Evolutionary conservation across 2,113 vertebrate genomes (phyloP).

Genomic region (Ameiurus melas): DNA sequence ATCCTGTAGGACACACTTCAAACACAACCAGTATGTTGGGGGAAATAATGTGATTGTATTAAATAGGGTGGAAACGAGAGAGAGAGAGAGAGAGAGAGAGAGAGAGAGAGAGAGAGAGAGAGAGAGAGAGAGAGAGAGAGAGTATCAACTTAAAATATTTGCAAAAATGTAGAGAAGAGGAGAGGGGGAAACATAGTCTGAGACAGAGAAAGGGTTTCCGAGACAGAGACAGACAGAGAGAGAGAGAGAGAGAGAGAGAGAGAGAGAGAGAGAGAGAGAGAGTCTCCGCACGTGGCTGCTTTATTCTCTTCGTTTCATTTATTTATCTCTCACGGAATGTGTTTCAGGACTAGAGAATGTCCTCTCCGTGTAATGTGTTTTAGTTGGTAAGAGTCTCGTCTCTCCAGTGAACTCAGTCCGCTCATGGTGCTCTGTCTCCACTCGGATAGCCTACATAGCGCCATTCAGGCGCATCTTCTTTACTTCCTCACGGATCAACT

Average conservation of each 20-base stretch:
- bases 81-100: neutral
- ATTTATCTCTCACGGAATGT: neutral
- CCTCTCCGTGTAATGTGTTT: neutral
- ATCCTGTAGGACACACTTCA: neutral
- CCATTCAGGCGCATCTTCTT: conserved; percentile 19
- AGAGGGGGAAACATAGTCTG: too few relatives aligned
- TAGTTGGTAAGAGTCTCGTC: neutral
- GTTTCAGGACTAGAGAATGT: neutral
- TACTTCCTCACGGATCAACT: conserved; percentile 56
- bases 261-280: conserved; percentile 39
- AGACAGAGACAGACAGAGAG: conserved; percentile 21
- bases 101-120: neutral
- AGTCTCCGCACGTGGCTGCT: neutral
- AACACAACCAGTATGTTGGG: neutral
- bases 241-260: conserved; percentile 25
- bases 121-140: conserved; percentile 1
- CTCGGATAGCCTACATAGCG: conserved; percentile 35
- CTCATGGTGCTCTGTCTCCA: conserved; percentile 27
- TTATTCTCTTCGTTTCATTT: neutral
- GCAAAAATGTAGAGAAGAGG: too few relatives aligned
- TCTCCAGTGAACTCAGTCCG: conserved; percentile 45
- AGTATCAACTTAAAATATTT: neutral
- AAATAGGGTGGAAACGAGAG: neutral
- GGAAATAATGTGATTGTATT: neutral
- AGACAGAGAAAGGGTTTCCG: conserved; percentile 4